Conservation (phyloP, 2,888 invertebrate species). For the Drosophila mercatorum region DNA sequence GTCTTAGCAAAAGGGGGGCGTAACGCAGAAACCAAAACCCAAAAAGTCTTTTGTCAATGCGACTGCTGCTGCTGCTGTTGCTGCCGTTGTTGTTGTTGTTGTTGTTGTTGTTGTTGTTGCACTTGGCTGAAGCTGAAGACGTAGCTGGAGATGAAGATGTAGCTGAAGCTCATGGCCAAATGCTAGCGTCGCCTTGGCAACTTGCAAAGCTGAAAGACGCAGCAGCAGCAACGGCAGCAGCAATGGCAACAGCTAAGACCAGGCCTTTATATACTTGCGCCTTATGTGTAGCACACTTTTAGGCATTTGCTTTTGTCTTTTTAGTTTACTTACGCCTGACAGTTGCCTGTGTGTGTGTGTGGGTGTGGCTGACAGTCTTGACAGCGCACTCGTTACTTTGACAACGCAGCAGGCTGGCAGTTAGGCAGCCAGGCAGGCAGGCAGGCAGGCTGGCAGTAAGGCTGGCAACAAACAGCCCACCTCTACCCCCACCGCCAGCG, state of each 20-base stretch:
- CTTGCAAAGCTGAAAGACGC: conserved; percentile 59
- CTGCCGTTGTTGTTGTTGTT: conserved; percentile 22
- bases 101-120: conserved; percentile 65
- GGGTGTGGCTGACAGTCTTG: conserved; percentile 68
- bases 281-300: conserved; percentile 76
- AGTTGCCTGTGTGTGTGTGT: conserved; percentile 12
- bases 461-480: not conserved
- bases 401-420: conserved; percentile 55
- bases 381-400: conserved; percentile 78
- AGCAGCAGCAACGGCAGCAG: conserved; percentile 19
- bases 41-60: conserved; percentile 59
- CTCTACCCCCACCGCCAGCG: not conserved
- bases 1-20: conserved; percentile 20
- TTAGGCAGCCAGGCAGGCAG: not conserved
- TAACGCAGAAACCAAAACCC: conserved; percentile 46
- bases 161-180: conserved; percentile 55
- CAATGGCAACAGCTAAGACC: conserved; percentile 38
- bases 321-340: conserved; percentile 58
- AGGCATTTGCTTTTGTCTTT: conserved; percentile 78
- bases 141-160: conserved; percentile 39
- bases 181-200: conserved; percentile 41
- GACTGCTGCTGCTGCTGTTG: conserved; percentile 34
- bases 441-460: not conserved
- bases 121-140: conserved; percentile 52
- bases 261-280: conserved; percentile 66